Conservation (phyloP, 1,140 invertebrate species). For the Trypoxylus dichotomus region DNA sequence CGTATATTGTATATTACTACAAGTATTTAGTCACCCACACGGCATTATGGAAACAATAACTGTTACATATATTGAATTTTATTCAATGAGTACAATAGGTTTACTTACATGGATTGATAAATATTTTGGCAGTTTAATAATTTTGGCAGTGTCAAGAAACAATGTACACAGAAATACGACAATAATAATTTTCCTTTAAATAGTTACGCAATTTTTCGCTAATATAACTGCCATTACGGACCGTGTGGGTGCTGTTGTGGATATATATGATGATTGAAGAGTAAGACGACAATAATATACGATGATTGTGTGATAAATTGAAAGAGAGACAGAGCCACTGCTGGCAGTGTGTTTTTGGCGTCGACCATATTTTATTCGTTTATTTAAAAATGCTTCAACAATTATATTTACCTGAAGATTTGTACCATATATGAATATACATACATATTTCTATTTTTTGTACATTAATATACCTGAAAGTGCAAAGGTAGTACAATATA, state of each 20-base stretch:
- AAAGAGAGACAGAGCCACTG: conserved; percentile 51
- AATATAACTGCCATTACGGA: conserved; percentile 14
- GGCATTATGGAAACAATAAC: background rate
- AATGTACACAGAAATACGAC: conserved; percentile 23
- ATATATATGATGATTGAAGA: conserved; percentile 6
- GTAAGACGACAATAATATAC: conserved; percentile 37
- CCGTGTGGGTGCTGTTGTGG: conserved; percentile 7
- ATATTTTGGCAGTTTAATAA: conserved; percentile 49
- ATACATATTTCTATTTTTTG: conserved; percentile 5
- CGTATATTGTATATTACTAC: conserved; percentile 19
- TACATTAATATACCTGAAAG: conserved; percentile 24
- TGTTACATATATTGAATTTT: background rate
- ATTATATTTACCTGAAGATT: conserved; percentile 47
- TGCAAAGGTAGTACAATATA: background rate
- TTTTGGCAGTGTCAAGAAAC: conserved; percentile 49
- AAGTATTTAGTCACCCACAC: conserved; percentile 15
- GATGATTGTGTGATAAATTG: conserved; percentile 33
- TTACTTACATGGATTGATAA: conserved; percentile 31
- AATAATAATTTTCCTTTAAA: conserved; percentile 14
- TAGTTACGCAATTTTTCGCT: background rate
- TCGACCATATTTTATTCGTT: conserved; percentile 30
- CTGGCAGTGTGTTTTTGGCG: conserved; percentile 46
- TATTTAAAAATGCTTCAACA: conserved; percentile 31
- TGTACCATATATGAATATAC: conserved; percentile 45
- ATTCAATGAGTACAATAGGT: conserved; percentile 11